Conservation (phyloP, 2,797 vertebrate genomes). For the Takifugu ocellatus region DNA sequence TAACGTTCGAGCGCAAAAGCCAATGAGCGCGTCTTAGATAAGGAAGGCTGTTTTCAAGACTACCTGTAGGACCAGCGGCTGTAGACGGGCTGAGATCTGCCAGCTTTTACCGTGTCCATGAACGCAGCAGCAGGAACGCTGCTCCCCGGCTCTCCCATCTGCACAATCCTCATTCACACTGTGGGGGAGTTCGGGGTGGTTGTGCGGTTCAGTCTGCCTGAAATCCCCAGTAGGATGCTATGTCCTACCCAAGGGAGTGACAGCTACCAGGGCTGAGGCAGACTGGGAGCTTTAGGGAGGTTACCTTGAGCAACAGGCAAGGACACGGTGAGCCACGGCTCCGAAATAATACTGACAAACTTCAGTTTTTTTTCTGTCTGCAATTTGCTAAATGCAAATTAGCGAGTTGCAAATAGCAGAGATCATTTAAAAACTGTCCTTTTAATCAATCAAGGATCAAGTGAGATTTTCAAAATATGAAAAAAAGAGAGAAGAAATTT, state of each 20-base stretch:
- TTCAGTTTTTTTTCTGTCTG: neutral
- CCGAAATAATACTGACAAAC: neutral
- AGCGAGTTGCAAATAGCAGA: neutral
- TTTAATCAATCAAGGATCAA: no score
- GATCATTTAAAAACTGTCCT: no score
- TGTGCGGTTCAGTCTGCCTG: slow-evolving; percentile 19
- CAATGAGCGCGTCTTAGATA: slow-evolving; percentile 7
- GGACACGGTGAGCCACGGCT: slow-evolving; percentile 15
- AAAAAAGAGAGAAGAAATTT: no score
- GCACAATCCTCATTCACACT: slow-evolving; percentile 23
- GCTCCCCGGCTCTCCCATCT: slow-evolving; percentile 26
- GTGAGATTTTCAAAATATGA: no score
- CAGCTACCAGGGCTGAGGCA: slow-evolving; percentile 39
- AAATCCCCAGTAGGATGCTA: slow-evolving; percentile 38
- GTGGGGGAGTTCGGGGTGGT: slow-evolving; percentile 8
- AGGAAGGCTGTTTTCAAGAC: slow-evolving; percentile 5
- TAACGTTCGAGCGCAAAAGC: neutral
- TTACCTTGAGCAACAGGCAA: slow-evolving; percentile 54
- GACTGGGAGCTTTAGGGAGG: slow-evolving; percentile 42
- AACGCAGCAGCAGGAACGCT: slow-evolving; percentile 51
- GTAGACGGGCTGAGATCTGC: slow-evolving; percentile 70
- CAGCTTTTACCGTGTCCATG: slow-evolving; percentile 74
- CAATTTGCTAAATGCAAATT: neutral
- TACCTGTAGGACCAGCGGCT: slow-evolving; percentile 85
- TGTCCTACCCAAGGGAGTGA: slow-evolving; percentile 61